Percentiles rank a stretch among this genome's conserved stretches.
These are phyloP conservation scores for Acanthococcus lagerstroemiae DNA, from an alignment of 2,888 invertebrate genomes.

Conservation along the genomic window DNA sequence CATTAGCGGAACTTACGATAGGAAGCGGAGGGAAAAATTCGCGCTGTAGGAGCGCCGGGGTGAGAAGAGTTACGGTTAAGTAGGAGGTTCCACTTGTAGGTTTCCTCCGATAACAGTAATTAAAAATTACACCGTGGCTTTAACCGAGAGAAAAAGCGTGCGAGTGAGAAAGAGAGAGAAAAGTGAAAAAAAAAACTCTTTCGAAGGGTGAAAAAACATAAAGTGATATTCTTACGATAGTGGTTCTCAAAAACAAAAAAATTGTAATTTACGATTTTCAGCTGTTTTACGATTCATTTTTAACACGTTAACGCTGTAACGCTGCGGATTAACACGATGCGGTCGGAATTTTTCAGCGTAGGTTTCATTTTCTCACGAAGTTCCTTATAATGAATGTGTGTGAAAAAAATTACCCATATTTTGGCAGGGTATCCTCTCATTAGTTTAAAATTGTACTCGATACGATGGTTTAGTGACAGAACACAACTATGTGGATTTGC, in stretches of 20 bases:
- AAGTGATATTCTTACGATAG: constrained; percentile 27
- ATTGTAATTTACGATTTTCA: neutral
- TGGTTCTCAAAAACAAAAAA: constrained; percentile 20
- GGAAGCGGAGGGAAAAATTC: constrained; percentile 14
- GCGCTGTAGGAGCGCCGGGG: constrained; percentile 1
- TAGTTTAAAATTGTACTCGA: no score
- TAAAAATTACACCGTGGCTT: constrained; percentile 30
- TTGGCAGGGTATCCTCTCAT: no score
- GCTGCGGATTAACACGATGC: no score
- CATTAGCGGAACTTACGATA: constrained; percentile 29
- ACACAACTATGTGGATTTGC: no score
- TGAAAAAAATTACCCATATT: no score
- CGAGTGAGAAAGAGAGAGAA: neutral
- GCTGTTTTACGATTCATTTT: no score
- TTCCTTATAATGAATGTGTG: no score
- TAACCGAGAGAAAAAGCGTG: neutral
- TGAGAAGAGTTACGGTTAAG: constrained; percentile 24
- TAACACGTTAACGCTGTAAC: no score
- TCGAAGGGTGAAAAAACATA: constrained; percentile 28
- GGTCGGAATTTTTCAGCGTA: no score
- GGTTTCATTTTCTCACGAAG: no score
- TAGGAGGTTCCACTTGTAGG: constrained; percentile 31
- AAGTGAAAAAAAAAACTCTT: constrained; percentile 10
- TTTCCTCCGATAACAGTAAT: constrained; percentile 31
- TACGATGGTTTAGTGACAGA: no score